Conservation (phyloP, 2,888 invertebrate genomes). For the Emmelina monodactyla region DNA sequence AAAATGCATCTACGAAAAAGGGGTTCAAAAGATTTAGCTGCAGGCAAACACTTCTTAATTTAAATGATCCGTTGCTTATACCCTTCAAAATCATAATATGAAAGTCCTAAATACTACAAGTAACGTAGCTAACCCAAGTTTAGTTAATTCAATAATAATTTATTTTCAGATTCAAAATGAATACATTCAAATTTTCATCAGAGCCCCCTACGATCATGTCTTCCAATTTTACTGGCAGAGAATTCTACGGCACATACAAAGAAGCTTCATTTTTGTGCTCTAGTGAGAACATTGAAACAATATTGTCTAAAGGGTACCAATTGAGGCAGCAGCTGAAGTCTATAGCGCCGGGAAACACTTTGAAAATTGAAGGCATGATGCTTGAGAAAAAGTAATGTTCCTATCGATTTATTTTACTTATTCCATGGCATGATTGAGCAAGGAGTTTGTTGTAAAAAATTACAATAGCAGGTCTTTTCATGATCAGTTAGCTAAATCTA, state of each 20-base stretch:
- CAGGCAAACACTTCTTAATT: too few species aligned
- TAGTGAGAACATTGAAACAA: constrained; percentile 23
- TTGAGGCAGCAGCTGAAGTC: constrained; percentile 23
- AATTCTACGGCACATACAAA: constrained; percentile 25
- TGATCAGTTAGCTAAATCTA: too few species aligned
- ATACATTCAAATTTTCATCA: constrained; percentile 22
- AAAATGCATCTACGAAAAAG: too few species aligned
- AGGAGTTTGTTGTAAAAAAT: too few species aligned
- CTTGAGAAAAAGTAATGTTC: constrained; percentile 22
- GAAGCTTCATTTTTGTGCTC: constrained; percentile 24
- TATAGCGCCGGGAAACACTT: constrained; percentile 19
- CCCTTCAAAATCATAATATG: too few species aligned
- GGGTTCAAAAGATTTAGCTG: too few species aligned
- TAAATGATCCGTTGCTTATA: too few species aligned
- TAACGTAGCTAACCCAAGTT: too few species aligned
- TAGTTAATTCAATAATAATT: too few species aligned
- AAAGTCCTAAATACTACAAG: too few species aligned
- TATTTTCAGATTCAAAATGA: constrained; percentile 16
- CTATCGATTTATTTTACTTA: constrained; percentile 9
- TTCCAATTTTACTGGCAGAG: constrained; percentile 17
- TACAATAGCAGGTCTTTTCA: too few species aligned
- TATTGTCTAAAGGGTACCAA: constrained; percentile 25
- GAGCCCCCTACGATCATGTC: not conserved
- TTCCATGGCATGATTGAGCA: too few species aligned
- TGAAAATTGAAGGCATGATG: constrained; percentile 18